Base-by-base conservation (phyloP, 1,140 invertebrate genomes). In the Notospermus geniculatus region DNA sequence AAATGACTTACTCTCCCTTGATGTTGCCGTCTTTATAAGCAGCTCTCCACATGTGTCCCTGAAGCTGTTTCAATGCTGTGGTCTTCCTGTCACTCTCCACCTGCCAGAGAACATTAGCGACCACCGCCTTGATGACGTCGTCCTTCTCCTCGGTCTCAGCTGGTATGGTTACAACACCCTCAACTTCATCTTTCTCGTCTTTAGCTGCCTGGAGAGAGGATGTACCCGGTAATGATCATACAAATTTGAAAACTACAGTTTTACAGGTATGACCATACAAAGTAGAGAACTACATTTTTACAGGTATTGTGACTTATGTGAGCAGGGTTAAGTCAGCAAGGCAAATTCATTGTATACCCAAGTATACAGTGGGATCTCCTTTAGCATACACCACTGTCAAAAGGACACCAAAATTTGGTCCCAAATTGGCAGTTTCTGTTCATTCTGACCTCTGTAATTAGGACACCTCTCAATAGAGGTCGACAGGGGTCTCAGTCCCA, bases 1-100 rank as follows among this genome's bases (percentile, higher is more conserved):
- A 50, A 50, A 50, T 23, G 61, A 91, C 91, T 88, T 85, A 96
- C 93, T 95, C 92, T 78, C 91, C 91, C 72, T 89, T 90, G 0
- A 97, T 77, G 27, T 87, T 80, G 25, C 88, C 89, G 54, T 82
- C 84, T 59, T 88, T 85, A 77, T 94, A 95, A 9, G 90, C 94
- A 66, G 89, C 85, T 69, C 87, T 86, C 90, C 91, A 95, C 65
- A 97, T 90, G 43, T 91, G 85, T 2, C 93, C 93, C 76, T 97
- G 93, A 2, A 97, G 81, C 43, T 88, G 85, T 80, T 97, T 96
- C 29, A 97, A 82, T 23, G 89, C 86, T 19, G 85, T 87, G 28
- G 87, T 87, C 77, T 94, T 93, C 56, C 89, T 85, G 80, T 94
- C 90, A 22, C 83, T 80, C 46, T 90, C 87, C 85, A 95, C 94